Base-by-base conservation (phyloP, 2,888 invertebrate genomes). In the Melieria crassipennis region DNA sequence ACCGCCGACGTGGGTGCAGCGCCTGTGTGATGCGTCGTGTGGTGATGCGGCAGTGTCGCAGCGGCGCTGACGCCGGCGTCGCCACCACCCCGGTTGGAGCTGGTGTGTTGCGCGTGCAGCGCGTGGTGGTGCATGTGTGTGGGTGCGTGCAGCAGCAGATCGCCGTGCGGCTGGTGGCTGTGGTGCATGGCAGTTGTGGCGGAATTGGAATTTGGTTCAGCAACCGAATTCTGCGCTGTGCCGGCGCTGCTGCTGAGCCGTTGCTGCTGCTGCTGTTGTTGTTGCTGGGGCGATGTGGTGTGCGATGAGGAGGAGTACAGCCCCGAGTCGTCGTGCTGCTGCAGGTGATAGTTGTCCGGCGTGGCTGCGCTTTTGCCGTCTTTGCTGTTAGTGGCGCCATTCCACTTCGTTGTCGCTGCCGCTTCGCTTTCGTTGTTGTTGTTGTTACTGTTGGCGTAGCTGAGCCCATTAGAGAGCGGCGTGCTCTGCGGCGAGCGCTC, bases 401-500 rank as follows among this genome's bases (percentile, higher is more conserved):
- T 84, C 84, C 84, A 84, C 72, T 85, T 85, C 63, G 79, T 77
- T 1, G 79, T 77, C 1, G 78, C 66, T 4, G 76, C 76, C 6
- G 70, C 71, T 47, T 83, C 83, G 52, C 79, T 82, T 75, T 79
- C 80, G 73, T 76, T 78, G 64, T 63, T 68, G 71, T 76, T 77
- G 74, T 74, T 78, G 30, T 65, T 69, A 61, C 66, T 74, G 72
- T 76, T 74, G 71, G 75, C 74, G 70, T 80, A 81, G 73, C 82
- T 76, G 9, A 71, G 74, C 77, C 88, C 75, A 84, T 88, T 85
- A 81, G 88, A 69, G 76, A 84, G 83, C 47, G 84, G 87, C 68
- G 86, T 86, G 72, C 81, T 81, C 63, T 81, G 84, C 30, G 83
- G 86, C 16, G 83, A 87, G 74, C 77, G 89, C 84, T 56, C 87